Percentiles rank a stretch among this genome's conserved stretches.
These are phyloP conservation scores for Apaloderma vittatum DNA, from an alignment of 2,113 vertebrate genomes.

Conservation along the genomic window DNA sequence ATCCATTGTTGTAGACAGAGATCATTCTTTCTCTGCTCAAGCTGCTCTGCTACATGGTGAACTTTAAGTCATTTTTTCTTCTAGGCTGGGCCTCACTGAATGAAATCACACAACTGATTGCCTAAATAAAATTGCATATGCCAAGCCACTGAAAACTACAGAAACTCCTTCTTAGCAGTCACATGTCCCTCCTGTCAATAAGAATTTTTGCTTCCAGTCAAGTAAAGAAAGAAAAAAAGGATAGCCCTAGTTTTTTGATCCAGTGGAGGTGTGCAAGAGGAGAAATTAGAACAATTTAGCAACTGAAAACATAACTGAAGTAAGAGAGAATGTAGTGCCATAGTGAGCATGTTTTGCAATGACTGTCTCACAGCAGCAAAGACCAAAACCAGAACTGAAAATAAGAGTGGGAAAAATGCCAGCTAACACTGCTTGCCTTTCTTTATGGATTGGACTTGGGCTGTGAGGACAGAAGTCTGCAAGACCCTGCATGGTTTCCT, in stretches of 20 bases:
- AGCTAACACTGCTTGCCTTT: not conserved
- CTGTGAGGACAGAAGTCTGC: not conserved
- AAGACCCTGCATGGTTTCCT: not conserved
- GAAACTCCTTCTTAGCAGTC: not conserved
- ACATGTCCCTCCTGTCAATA: not conserved
- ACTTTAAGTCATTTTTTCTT: not conserved
- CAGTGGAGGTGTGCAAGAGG: not conserved
- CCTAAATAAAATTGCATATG: not conserved
- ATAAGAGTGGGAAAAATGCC: not conserved
- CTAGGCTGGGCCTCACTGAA: not conserved
- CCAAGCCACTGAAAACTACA: not conserved
- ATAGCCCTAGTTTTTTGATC: not conserved
- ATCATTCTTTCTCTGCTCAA: not conserved
- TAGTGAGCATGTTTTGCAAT: not conserved
- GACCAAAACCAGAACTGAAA: slow-evolving; percentile 54
- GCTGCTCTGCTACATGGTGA: not conserved
- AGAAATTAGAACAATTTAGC: not conserved
- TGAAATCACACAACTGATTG: not conserved
- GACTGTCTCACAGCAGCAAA: not conserved
- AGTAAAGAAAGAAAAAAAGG: not conserved
- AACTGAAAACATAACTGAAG: not conserved
- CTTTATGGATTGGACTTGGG: not conserved
- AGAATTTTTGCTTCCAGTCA: not conserved
- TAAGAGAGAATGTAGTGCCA: not conserved
- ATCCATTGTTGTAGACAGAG: not conserved